Conservation (phyloP, 2,113 vertebrate species). For the Scortum barcoo region DNA sequence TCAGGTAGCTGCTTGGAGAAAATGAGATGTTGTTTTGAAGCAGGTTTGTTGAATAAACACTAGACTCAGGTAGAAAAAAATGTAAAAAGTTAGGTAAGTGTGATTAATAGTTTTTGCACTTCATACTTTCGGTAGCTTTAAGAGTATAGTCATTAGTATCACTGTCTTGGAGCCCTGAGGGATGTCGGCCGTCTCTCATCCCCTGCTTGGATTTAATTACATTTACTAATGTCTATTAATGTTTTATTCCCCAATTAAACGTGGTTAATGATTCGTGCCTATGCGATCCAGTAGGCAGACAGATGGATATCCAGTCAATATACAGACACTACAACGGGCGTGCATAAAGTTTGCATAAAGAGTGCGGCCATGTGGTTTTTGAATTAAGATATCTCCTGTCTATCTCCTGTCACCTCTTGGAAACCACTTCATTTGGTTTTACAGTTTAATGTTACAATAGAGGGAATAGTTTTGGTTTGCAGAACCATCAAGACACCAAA, state of each 20-base stretch:
- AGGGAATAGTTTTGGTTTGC: not conserved
- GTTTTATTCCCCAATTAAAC: slow-evolving; percentile 41
- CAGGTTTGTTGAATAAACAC: not conserved
- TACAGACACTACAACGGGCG: not conserved
- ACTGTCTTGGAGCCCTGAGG: slow-evolving; percentile 18
- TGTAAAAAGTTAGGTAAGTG: not conserved
- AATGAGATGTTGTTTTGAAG: slow-evolving; percentile 9
- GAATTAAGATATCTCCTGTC: not conserved
- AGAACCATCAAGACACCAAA: not conserved
- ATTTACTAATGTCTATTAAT: slow-evolving; percentile 35
- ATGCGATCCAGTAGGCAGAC: not conserved
- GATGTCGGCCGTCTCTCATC: slow-evolving; percentile 25
- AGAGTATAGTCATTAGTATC: slow-evolving; percentile 9
- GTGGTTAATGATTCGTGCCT: slow-evolving; percentile 38
- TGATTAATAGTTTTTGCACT: slow-evolving; percentile 20
- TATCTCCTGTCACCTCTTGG: too few relatives aligned
- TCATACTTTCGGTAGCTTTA: not conserved
- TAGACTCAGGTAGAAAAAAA: not conserved
- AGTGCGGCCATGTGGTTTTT: not conserved
- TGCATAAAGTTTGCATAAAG: not conserved
- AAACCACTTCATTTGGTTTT: not conserved
- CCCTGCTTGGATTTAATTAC: slow-evolving; percentile 48
- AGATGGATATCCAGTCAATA: not conserved
- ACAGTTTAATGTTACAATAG: not conserved
- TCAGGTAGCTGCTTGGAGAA: not conserved